Evolutionary conservation across 2,113 vertebrate species (phyloP).

Genomic region (Protomyctophum bolini): DNA sequence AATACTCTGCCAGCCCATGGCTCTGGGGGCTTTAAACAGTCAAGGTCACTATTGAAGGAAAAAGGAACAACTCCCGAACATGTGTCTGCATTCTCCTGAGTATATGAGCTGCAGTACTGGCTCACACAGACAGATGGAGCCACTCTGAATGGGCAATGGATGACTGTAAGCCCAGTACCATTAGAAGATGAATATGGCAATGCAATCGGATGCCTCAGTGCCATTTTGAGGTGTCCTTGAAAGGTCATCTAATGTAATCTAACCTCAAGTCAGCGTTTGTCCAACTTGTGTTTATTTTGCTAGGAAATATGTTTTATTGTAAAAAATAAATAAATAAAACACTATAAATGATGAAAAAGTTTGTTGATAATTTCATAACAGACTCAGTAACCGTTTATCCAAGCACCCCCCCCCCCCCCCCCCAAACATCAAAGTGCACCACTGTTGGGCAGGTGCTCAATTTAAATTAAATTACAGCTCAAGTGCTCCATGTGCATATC

Average conservation of each 20-base stretch:
- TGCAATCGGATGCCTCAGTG: not conserved
- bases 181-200: conserved; percentile 23
- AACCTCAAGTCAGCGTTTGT: no score
- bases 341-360: no score
- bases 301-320: no score
- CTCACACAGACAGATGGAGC: conserved; percentile 56
- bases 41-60: conserved; percentile 65
- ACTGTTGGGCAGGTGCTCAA: not conserved
- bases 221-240: conserved; percentile 45
- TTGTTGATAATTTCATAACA: no score
- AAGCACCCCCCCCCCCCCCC: no score
- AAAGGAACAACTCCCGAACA: conserved; percentile 60
- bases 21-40: conserved; percentile 53
- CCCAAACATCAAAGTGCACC: not conserved
- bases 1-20: conserved; percentile 50
- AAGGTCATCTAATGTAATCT: conserved; percentile 35
- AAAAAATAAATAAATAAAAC: no score
- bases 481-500: not conserved
- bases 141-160: conserved; percentile 18
- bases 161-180: conserved; percentile 27
- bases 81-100: conserved; percentile 42
- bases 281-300: no score
- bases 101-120: conserved; percentile 29
- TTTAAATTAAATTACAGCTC: conserved; percentile 38
- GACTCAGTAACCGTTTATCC: no score